Conservation (phyloP, 2,797 vertebrate genomes). For the Calcarius lapponicus region DNA sequence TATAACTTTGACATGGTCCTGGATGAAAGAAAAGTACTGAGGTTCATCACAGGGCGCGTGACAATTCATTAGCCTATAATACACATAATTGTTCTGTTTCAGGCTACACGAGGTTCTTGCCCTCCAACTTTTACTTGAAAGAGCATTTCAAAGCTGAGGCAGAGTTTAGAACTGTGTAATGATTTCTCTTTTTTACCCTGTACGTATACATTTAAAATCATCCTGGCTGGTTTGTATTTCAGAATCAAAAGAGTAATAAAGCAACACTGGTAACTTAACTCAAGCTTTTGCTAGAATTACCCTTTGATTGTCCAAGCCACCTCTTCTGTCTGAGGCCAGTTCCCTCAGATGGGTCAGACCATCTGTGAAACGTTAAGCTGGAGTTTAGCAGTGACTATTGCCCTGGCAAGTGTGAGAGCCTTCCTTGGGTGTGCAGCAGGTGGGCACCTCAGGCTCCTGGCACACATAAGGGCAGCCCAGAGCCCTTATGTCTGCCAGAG, state of each 20-base stretch:
- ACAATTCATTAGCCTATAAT: background rate
- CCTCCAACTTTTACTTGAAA: background rate
- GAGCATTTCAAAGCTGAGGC: background rate
- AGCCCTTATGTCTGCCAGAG: no score
- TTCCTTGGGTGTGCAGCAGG: background rate
- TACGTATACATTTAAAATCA: background rate
- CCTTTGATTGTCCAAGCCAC: background rate
- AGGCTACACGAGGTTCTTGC: rapidly evolving
- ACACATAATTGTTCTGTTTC: background rate
- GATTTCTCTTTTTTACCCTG: background rate
- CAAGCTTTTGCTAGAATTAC: background rate
- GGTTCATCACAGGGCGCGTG: background rate
- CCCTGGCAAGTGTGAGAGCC: background rate
- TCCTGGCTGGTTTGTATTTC: background rate
- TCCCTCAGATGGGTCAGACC: background rate
- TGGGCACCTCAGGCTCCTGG: background rate
- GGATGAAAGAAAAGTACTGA: background rate
- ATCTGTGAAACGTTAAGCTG: background rate
- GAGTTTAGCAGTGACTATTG: background rate
- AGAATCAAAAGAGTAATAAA: background rate
- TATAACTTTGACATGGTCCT: slow-evolving; percentile 80
- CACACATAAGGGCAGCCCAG: background rate
- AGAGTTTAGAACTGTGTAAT: background rate
- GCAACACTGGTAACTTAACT: background rate
- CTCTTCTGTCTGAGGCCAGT: background rate